Percentiles rank a stretch among this genome's conserved stretches.
phyloP scores from a whole-genome alignment of 1,140 invertebrate species.

The Monochamus saltuarius region DNA sequence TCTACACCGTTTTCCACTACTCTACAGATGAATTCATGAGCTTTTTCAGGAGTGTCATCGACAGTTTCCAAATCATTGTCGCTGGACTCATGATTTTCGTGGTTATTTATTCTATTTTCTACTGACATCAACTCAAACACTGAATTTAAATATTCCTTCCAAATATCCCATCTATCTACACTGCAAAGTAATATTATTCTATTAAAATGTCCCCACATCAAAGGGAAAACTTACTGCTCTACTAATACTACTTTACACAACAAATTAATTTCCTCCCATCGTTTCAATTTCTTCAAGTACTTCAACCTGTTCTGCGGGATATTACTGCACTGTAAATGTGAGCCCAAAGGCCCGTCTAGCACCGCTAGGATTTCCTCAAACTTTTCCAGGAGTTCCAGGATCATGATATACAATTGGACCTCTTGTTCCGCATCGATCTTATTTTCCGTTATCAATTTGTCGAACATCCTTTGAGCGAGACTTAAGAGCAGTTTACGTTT shows the following conservation, averaged over 20 bases:
- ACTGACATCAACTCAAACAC: constrained; percentile 58
- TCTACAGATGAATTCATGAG: constrained; percentile 62
- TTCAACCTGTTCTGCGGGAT: constrained; percentile 69
- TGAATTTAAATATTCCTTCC: constrained; percentile 69
- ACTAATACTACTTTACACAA: constrained; percentile 68
- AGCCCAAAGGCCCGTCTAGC: constrained; percentile 72
- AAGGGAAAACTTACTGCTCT: constrained; percentile 61
- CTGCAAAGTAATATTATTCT: constrained; percentile 49
- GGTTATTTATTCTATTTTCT: constrained; percentile 23
- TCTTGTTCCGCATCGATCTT: constrained; percentile 94
- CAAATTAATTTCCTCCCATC: constrained; percentile 71
- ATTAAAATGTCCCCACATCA: not conserved
- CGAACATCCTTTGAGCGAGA: constrained; percentile 82
- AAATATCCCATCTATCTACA: constrained; percentile 75
- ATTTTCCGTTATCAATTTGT: constrained; percentile 85
- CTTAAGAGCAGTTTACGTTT: constrained; percentile 71
- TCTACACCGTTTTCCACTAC: constrained; percentile 44
- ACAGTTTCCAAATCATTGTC: constrained; percentile 35
- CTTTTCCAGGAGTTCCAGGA: constrained; percentile 83
- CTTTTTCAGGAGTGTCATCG: constrained; percentile 61
- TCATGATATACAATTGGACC: constrained; percentile 87
- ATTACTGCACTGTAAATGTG: constrained; percentile 62
- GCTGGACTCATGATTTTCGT: constrained; percentile 29
- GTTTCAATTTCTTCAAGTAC: constrained; percentile 70
- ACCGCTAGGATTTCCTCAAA: constrained; percentile 79